Conservation (phyloP, 2,113 vertebrate genomes). For the Kobus ellipsiprymnus region DNA sequence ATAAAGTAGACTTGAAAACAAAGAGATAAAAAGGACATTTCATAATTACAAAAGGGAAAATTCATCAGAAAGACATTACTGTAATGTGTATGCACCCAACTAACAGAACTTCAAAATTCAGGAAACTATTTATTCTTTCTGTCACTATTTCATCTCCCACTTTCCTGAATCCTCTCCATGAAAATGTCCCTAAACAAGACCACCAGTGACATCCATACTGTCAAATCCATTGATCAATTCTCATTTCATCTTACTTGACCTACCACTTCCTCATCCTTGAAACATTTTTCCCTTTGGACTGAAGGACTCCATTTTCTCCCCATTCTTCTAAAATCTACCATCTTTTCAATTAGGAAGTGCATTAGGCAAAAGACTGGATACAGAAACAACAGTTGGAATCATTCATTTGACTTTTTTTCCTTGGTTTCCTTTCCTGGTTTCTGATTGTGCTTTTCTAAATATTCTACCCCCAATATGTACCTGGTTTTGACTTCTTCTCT, state of each 20-base stretch:
- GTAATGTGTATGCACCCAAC: background rate
- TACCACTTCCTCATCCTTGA: background rate
- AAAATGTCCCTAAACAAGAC: background rate
- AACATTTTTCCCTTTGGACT: background rate
- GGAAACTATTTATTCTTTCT: background rate
- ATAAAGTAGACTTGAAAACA: background rate
- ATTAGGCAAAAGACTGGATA: background rate
- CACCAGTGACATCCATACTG: background rate
- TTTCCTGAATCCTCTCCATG: background rate
- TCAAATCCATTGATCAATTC: background rate
- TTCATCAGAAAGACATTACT: background rate
- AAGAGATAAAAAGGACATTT: background rate
- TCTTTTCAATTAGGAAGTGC: background rate
- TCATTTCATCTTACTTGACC: background rate
- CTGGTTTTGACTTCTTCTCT: background rate
- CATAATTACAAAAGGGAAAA: background rate
- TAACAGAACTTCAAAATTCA: background rate
- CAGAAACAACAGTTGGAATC: background rate
- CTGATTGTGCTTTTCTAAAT: background rate
- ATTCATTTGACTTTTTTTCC: background rate
- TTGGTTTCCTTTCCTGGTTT: background rate
- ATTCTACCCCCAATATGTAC: background rate
- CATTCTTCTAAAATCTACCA: background rate
- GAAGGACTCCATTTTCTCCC: background rate
- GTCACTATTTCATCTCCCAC: background rate